These are phyloP conservation scores for Palythoa grandis DNA, from an alignment of 92 coral and sea anemone genomes.

Conservation along the genomic window DNA sequence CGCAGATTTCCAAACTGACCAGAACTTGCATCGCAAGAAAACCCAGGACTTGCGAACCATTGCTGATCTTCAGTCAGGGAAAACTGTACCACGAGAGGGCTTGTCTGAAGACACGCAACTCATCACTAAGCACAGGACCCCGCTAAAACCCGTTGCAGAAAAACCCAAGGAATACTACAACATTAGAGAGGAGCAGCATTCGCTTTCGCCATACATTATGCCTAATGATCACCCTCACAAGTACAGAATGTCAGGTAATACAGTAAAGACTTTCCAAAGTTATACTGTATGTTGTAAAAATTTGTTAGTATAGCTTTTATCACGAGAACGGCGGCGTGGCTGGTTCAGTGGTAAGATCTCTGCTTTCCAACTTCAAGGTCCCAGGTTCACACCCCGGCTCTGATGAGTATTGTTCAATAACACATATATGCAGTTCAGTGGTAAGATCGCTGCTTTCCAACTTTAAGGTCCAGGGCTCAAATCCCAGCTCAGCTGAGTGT, in stretches of 20 bases:
- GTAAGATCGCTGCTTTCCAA: no score
- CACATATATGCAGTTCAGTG: no score
- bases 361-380: no score
- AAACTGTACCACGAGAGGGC: conserved; percentile 68
- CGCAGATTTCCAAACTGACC: conserved; percentile 88
- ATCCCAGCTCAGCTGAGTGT: no score
- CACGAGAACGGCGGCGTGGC: no score
- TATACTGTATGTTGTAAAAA: no score
- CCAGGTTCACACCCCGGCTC: no score
- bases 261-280: no score
- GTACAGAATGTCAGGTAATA: conserved; percentile 76
- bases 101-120: conserved; percentile 70
- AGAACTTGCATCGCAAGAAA: conserved; percentile 67
- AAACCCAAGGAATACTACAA: conserved; percentile 83
- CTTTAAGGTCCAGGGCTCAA: no score
- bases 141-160: conserved; percentile 67
- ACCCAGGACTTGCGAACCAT: conserved; percentile 84
- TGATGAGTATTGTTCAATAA: no score
- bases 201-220: conserved; percentile 86
- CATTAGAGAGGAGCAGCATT: conserved; percentile 80
- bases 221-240: conserved; percentile 90
- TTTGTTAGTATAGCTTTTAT: no score
- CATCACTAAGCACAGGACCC: conserved; percentile 75
- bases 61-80: conserved; percentile 81
- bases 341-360: no score